These are phyloP conservation scores for Amazonetta brasiliensis DNA, from an alignment of 2,797 vertebrate species.

Conservation along the genomic window DNA sequence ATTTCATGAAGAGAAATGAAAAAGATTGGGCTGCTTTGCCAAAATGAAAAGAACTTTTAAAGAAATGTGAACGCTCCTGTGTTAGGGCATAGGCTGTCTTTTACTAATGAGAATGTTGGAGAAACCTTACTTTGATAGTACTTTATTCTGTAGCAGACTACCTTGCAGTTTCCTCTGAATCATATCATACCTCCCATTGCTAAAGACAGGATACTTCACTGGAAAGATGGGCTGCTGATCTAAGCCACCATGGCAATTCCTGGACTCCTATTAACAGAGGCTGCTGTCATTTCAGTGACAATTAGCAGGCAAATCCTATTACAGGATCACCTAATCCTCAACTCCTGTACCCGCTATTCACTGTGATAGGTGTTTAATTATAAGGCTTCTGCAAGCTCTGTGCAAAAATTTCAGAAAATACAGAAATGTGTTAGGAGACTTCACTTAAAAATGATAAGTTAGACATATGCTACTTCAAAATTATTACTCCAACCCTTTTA, in stretches of 20 bases:
- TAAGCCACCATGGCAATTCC: background rate
- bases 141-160: background rate
- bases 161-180: background rate
- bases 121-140: background rate
- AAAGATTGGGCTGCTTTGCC: background rate
- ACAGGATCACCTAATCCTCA: conserved; percentile 46
- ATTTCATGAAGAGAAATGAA: background rate
- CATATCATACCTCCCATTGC: background rate
- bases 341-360: background rate
- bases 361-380: conserved; percentile 10
- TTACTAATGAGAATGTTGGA: background rate
- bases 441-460: conserved; percentile 20
- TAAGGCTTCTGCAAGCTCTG: background rate
- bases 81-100: background rate
- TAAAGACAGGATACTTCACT: background rate
- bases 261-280: background rate
- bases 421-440: background rate
- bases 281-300: conserved; percentile 31
- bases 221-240: background rate
- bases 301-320: conserved; percentile 62
- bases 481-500: background rate
- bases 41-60: background rate
- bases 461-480: background rate
- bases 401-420: background rate
- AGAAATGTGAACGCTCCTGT: background rate